Evolutionary conservation across 2,113 vertebrate species (phyloP).

Genomic region (Tamias sibiricus): DNA sequence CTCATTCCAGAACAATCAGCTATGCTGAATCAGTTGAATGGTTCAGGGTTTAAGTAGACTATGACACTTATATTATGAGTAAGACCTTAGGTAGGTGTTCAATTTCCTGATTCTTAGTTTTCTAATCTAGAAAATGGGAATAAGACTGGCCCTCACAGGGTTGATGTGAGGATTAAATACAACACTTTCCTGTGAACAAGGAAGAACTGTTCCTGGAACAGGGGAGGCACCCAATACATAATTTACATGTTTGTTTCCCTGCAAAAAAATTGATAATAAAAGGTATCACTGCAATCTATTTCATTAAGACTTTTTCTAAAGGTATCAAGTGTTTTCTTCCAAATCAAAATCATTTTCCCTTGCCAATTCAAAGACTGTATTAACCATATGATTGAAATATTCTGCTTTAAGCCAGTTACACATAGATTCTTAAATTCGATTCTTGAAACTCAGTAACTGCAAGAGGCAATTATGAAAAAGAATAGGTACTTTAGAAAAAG

Average conservation of each 20-base stretch:
- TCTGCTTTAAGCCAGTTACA: not conserved
- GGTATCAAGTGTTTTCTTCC: conserved; percentile 1
- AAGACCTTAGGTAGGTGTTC: not conserved
- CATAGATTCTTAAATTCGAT: not conserved
- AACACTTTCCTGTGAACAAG: not conserved
- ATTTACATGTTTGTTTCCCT: not conserved
- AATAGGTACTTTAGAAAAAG: not conserved
- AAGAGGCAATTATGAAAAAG: conserved; percentile 38
- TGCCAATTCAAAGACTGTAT: conserved; percentile 7
- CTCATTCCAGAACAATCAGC: not conserved
- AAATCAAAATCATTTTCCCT: conserved; percentile 41
- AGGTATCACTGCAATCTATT: not conserved
- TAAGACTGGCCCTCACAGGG: not conserved
- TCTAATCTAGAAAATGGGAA: conserved; percentile 7
- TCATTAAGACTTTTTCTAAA: not conserved
- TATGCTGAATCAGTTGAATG: not conserved
- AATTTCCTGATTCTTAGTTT: not conserved
- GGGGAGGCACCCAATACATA: not conserved
- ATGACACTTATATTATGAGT: not conserved
- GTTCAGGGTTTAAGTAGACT: not conserved
- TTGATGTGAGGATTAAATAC: not conserved
- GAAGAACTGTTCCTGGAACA: not conserved
- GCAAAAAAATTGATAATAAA: not conserved
- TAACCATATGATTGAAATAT: conserved; percentile 10
- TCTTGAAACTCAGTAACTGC: conserved; percentile 43